phyloP scores from a whole-genome alignment of 2,113 vertebrate species.

The Chionis minor region DNA sequence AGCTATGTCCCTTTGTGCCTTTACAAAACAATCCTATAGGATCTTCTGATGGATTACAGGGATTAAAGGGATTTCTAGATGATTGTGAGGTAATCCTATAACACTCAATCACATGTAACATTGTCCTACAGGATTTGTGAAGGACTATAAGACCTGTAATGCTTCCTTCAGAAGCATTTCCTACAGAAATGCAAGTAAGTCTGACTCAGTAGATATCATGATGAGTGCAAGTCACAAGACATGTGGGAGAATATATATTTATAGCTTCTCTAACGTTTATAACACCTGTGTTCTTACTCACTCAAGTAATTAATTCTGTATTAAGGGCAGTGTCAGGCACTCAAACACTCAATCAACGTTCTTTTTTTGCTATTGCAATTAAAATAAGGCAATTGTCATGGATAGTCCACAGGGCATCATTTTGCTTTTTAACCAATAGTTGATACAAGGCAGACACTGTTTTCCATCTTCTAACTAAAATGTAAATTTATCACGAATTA shows the following conservation, averaged over 20 bases:
- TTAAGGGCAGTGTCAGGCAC: not conserved
- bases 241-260: not conserved
- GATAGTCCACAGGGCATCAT: rapidly evolving
- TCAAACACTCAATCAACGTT: not conserved
- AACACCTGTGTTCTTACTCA: not conserved
- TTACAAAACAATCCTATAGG: constrained; percentile 13
- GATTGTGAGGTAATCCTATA: constrained; percentile 46
- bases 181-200: not conserved
- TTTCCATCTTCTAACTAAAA: not conserved
- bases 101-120: constrained; percentile 26
- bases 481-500: not conserved
- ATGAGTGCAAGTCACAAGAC: not conserved
- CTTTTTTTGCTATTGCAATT: not conserved
- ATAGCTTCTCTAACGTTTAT: not conserved
- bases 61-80: constrained; percentile 50
- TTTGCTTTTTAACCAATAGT: not conserved
- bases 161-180: not conserved
- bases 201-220: not conserved
- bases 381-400: not conserved
- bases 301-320: not conserved
- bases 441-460: not conserved
- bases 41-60: constrained; percentile 53
- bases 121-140: constrained; percentile 32
- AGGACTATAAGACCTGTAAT: not conserved
- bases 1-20: not conserved